Evolutionary conservation across 2,797 vertebrate genomes (phyloP).

Genomic region (Sebastes ruberrimus): DNA sequence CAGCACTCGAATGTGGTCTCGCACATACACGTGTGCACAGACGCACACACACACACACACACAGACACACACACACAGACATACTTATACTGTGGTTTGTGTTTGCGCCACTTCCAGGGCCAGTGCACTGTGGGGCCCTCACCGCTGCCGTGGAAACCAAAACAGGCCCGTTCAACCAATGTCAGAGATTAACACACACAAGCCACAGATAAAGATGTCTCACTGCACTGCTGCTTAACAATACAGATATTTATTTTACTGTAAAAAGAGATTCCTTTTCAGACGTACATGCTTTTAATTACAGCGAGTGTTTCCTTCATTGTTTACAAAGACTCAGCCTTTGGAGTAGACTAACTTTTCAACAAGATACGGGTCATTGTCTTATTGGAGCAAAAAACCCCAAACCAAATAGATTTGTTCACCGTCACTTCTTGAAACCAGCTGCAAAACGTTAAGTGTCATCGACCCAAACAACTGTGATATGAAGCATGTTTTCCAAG

Average conservation of each 20-base stretch:
- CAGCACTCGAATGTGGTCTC: slow-evolving; percentile 43
- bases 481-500: slow-evolving; percentile 52
- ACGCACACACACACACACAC: neutral
- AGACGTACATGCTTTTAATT: neutral
- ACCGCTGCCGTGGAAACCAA: slow-evolving; percentile 78
- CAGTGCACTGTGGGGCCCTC: slow-evolving; percentile 63
- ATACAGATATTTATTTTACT: slow-evolving; percentile 8
- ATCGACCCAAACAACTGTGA: slow-evolving; percentile 50
- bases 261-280: neutral
- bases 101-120: slow-evolving; percentile 77
- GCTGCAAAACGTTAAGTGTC: slow-evolving; percentile 62
- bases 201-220: slow-evolving; percentile 56
- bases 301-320: neutral
- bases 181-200: slow-evolving; percentile 67
- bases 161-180: slow-evolving; percentile 65
- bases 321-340: neutral
- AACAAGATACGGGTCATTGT: neutral
- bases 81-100: slow-evolving; percentile 76
- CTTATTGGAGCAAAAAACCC: neutral
- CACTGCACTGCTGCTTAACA: slow-evolving; percentile 1
- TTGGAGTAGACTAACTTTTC: neutral
- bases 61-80: slow-evolving; percentile 26
- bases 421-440: slow-evolving; percentile 32
- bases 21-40: neutral
- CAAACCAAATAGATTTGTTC: slow-evolving; percentile 13